Evolutionary conservation across 2,113 vertebrate species (phyloP).

Genomic region (Andinoacara biseriatus): DNA sequence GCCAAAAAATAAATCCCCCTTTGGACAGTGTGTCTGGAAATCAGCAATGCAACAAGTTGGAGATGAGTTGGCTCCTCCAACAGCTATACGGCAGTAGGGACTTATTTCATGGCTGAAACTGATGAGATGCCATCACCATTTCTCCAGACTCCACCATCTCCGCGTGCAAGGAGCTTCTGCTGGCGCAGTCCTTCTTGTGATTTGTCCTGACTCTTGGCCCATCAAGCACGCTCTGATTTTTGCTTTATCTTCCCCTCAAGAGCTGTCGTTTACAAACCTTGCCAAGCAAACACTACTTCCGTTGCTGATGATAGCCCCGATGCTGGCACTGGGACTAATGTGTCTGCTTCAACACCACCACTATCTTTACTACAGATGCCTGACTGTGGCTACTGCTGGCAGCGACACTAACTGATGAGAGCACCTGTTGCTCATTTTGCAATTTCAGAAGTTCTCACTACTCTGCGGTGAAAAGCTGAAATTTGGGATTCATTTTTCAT

Average conservation of each 20-base stretch:
- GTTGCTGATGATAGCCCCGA: conserved; percentile 42
- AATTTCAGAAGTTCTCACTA: not conserved
- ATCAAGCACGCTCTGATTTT: conserved; percentile 27
- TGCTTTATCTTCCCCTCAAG: conserved; percentile 50
- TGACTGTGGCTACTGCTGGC: conserved; percentile 4
- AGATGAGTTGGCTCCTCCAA: not conserved
- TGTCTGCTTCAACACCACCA: conserved; percentile 30
- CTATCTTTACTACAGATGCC: conserved; percentile 34
- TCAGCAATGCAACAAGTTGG: not conserved
- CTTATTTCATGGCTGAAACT: not conserved
- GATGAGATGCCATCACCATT: not conserved
- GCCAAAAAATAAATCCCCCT: not conserved
- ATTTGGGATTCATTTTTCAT: not conserved
- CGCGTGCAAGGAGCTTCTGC: not conserved
- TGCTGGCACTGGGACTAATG: conserved; percentile 47
- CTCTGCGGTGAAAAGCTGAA: not conserved
- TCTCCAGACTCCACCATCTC: not conserved
- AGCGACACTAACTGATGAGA: conserved; percentile 13
- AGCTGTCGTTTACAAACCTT: conserved; percentile 45
- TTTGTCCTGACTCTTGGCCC: conserved; percentile 1
- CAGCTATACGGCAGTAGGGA: not conserved
- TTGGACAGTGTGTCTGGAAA: not conserved
- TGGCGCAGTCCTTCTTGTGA: not conserved
- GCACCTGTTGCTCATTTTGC: conserved; percentile 36
- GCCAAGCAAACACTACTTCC: conserved; percentile 46